Conservation (phyloP, 2,888 invertebrate species). For the Lissonota sp. region DNA sequence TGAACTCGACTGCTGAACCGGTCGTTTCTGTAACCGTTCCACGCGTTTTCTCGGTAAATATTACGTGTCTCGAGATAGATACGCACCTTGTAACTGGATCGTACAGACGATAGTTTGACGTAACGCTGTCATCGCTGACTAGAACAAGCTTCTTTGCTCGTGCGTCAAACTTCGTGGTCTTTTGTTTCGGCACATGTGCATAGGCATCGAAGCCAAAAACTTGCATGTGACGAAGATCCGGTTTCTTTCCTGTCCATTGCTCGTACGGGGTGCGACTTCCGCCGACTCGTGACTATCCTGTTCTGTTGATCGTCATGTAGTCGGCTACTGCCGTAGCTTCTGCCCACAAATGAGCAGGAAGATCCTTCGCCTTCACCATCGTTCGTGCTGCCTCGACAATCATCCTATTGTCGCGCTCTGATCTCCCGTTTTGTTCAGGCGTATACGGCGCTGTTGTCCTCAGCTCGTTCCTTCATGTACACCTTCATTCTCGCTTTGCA, state of each 20-base stretch:
- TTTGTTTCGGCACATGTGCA: slow-evolving; percentile 20
- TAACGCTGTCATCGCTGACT: slow-evolving; percentile 9
- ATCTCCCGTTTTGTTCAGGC: slow-evolving; percentile 61
- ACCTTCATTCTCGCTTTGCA: slow-evolving; percentile 37
- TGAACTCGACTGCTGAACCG: background rate
- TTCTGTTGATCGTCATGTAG: slow-evolving; percentile 66
- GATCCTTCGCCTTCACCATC: slow-evolving; percentile 51
- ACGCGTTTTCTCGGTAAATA: slow-evolving; percentile 10
- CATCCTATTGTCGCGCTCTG: slow-evolving; percentile 58
- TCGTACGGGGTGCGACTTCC: slow-evolving; percentile 58
- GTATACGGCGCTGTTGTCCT: slow-evolving; percentile 63
- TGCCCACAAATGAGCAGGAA: slow-evolving; percentile 64
- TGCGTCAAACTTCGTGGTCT: slow-evolving; percentile 12
- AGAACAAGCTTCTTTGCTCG: slow-evolving; percentile 7
- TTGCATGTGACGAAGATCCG: background rate
- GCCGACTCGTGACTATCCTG: slow-evolving; percentile 45
- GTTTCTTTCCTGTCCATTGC: slow-evolving; percentile 25
- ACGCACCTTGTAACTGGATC: background rate
- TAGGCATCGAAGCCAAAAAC: slow-evolving; percentile 20
- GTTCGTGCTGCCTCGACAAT: slow-evolving; percentile 60
- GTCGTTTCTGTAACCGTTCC: background rate
- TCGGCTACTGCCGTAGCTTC: slow-evolving; percentile 67
- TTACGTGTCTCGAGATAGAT: slow-evolving; percentile 7
- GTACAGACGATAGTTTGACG: slow-evolving; percentile 5
- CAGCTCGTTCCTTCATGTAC: slow-evolving; percentile 23